phyloP scores from a whole-genome alignment of 2,113 vertebrate species.

The Pachycephala philippinensis region DNA sequence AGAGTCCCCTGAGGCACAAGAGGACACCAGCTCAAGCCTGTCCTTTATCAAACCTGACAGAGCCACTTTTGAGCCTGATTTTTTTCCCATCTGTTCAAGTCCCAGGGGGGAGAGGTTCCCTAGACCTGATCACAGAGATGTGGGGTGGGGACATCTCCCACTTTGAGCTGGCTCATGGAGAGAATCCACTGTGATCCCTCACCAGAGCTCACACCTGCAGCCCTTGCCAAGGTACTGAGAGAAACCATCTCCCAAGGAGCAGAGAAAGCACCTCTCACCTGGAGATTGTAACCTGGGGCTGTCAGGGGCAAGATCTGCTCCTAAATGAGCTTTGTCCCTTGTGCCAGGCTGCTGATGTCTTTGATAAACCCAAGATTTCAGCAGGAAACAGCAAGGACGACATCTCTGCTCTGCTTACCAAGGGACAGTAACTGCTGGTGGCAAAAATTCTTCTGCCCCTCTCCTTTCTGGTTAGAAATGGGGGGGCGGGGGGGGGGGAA shows the following conservation, averaged over 20 bases:
- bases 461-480: not conserved
- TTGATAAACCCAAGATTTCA: not conserved
- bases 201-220: not conserved
- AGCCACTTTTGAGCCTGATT: not conserved
- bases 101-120: no score
- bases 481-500: not conserved
- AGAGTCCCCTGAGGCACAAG: not conserved
- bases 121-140: not conserved
- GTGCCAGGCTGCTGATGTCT: not conserved
- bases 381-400: rapidly evolving
- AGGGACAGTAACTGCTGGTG: not conserved
- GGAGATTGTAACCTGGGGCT: not conserved
- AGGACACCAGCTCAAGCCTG: not conserved
- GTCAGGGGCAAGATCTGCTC: not conserved
- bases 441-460: not conserved
- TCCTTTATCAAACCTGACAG: not conserved
- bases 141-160: rapidly evolving
- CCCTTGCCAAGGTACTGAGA: not conserved
- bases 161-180: not conserved
- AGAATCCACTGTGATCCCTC: not conserved
- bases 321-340: not conserved
- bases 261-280: not conserved
- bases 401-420: not conserved
- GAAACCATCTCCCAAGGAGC: not conserved
- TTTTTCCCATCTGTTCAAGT: not conserved